Percentiles rank a stretch among this genome's conserved stretches.
phyloP scores from a whole-genome alignment of 1,140 invertebrate species.

The Telenomus remus region DNA sequence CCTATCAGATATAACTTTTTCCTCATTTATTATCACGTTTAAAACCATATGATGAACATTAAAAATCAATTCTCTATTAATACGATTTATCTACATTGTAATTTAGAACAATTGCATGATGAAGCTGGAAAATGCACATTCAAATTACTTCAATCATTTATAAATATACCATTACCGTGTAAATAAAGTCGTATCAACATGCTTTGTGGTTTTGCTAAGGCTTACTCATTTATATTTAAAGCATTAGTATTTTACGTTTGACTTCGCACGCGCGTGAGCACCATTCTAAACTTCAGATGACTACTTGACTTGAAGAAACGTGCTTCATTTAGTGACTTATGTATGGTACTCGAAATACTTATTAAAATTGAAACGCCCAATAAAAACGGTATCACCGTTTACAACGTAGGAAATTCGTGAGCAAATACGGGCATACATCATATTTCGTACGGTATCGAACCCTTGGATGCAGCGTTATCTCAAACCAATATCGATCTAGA shows the following conservation, averaged over 20 bases:
- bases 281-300: conserved; percentile 41
- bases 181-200: conserved; percentile 33
- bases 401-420: conserved; percentile 23
- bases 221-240: conserved; percentile 32
- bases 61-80: too few relatives aligned
- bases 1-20: too few relatives aligned
- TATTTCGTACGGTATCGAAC: too few relatives aligned
- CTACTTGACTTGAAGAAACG: conserved; percentile 41
- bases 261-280: conserved; percentile 38
- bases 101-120: too few relatives aligned
- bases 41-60: too few relatives aligned
- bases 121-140: too few relatives aligned
- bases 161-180: too few relatives aligned
- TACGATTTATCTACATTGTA: too few relatives aligned
- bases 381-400: conserved; percentile 44
- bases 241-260: conserved; percentile 56
- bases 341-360: conserved; percentile 26
- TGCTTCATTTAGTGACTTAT: conserved; percentile 29
- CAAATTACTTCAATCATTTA: too few relatives aligned
- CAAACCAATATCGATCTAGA: too few relatives aligned
- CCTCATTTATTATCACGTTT: too few relatives aligned
- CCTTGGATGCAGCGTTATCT: too few relatives aligned
- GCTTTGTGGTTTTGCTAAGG: conserved; percentile 29
- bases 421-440: background rate
- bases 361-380: conserved; percentile 42